Base-by-base conservation (phyloP, 2,113 vertebrate species). In the Brachyhypopomus gauderio region DNA sequence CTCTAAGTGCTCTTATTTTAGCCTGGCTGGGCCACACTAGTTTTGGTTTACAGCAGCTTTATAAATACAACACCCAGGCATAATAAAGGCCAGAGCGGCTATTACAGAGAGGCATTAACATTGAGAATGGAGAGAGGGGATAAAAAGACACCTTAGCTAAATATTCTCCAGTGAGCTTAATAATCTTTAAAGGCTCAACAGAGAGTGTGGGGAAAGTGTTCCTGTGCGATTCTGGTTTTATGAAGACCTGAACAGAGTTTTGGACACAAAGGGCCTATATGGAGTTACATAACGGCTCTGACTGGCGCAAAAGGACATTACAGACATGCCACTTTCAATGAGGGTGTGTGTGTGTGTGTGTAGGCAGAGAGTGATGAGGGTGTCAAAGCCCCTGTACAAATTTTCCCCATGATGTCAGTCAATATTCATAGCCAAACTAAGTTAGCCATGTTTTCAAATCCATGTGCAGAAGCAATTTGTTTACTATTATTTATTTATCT, bases 1-100 rank as follows among this genome's bases (percentile, higher is more conserved):
- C 78, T 85, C 81, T 80, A 85, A 84, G 87, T 34, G 71, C 52
- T 79, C 84, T 85, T 85, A 87, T 91, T 91, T 88, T 90, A 92
- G 82, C 85, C 52, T 62, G 67, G 85, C 75, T 1, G 2, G 81
- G 84, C 70, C 84, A 89, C 75, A 73, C 82, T 72, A 81, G 87
- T 56, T 82, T 88, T 89, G 86, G 90, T 90, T 92, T 92, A 92
- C 88, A 90, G 84, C 69, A 78, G 83, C 75, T 82, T 84, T 89
- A 90, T 88, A 89, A 92, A 91, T 91, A 90, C 75, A 87, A 90
- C 85, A 85, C 80, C 41, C 71, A 58, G 23, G 41, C 75, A 85
- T 58, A 87, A 86, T 75, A 79, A 80, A 80, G 71, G 75, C 60
- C 64, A 84, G 70, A 80, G 27, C 80, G 75, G 67, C 6, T 30